Evolutionary conservation across 2,888 invertebrate genomes (phyloP).

Genomic region (Formica aserva): DNA sequence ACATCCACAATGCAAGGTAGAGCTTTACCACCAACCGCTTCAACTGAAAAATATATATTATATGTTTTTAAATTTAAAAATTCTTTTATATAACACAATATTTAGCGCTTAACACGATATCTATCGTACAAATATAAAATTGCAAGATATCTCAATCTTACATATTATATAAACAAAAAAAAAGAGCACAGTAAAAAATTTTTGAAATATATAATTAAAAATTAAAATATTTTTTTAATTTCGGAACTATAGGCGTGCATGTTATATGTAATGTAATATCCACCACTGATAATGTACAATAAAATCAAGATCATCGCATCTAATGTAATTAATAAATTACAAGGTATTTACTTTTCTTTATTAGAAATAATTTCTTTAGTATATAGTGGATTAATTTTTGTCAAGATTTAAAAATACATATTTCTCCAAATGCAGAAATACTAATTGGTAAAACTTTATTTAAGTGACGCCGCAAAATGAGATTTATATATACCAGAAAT

Average conservation of each 20-base stretch:
- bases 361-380: too few species aligned
- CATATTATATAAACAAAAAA: neutral
- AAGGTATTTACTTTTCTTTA: too few species aligned
- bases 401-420: neutral
- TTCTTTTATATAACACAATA: neutral
- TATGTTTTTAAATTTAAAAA: constrained; percentile 3
- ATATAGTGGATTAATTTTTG: neutral
- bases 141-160: neutral
- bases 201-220: too few species aligned
- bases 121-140: constrained; percentile 22
- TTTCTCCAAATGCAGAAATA: neutral
- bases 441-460: neutral
- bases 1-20: constrained; percentile 96
- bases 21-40: constrained; percentile 94
- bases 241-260: too few species aligned
- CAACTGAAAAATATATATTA: constrained; percentile 79
- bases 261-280: too few species aligned
- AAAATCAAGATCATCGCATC: too few species aligned
- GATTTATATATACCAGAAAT: neutral
- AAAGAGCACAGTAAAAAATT: neutral
- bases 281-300: too few species aligned
- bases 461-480: neutral
- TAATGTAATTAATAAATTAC: too few species aligned
- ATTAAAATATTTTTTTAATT: too few species aligned
- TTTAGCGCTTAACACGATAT: neutral